Conservation (phyloP, 2,888 invertebrate genomes). For the Arctia plantaginis region DNA sequence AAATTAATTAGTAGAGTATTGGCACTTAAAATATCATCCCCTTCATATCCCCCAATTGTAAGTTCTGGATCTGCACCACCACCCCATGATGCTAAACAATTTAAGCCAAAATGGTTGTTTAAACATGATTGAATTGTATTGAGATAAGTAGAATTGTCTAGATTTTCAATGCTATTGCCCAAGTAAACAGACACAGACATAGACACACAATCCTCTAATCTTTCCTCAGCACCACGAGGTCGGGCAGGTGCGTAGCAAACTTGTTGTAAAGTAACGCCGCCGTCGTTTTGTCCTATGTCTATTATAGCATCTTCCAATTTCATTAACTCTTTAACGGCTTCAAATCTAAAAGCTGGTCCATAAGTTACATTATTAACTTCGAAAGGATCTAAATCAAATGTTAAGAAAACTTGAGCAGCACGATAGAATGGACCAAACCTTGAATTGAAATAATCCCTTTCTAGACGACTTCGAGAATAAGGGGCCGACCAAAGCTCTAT, state of each 20-base stretch:
- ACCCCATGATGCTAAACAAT: constrained; percentile 94
- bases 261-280: constrained; percentile 77
- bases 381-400: constrained; percentile 84
- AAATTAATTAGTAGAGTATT: constrained; percentile 91
- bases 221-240: constrained; percentile 86
- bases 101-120: constrained; percentile 73
- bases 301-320: constrained; percentile 89
- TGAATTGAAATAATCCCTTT: constrained; percentile 95
- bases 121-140: constrained; percentile 73
- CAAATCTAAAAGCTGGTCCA: constrained; percentile 93
- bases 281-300: constrained; percentile 85
- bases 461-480: constrained; percentile 91
- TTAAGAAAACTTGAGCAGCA: constrained; percentile 95
- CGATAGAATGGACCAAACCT: constrained; percentile 96
- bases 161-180: constrained; percentile 84
- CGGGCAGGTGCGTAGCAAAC: constrained; percentile 95
- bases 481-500: constrained; percentile 97
- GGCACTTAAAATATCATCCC: constrained; percentile 75
- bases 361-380: constrained; percentile 82
- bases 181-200: constrained; percentile 94
- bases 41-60: constrained; percentile 91
- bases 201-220: constrained; percentile 90
- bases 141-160: constrained; percentile 81
- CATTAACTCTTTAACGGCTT: constrained; percentile 91
- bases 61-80: constrained; percentile 95